A percentile compares a stretch with the other conserved stretches of the same genome.
These are phyloP conservation scores for Myrmophylax atrothorax DNA, from an alignment of 2,113 vertebrate genomes.

Conservation along the genomic window DNA sequence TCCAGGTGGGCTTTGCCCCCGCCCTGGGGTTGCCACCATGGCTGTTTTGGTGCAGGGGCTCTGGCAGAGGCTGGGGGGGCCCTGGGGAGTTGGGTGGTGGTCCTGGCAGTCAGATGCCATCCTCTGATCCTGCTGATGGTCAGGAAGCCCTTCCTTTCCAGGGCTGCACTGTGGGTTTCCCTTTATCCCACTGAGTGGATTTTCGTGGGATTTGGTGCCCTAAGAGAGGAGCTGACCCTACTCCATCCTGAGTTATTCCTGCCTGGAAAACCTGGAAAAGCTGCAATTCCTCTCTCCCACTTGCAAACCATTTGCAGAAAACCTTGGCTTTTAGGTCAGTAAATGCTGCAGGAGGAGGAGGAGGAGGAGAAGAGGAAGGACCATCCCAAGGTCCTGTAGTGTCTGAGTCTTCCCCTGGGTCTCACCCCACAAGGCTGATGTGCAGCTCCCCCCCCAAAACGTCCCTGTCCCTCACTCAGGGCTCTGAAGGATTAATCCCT, in stretches of 20 bases:
- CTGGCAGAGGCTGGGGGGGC: not conserved
- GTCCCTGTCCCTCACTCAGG: fast-evolving
- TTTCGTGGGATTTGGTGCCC: not conserved
- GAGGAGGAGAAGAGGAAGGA: not conserved
- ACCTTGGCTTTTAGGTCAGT: not conserved
- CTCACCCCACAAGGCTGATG: not conserved
- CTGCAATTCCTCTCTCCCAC: not conserved
- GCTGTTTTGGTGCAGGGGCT: not conserved
- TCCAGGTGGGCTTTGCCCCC: not conserved
- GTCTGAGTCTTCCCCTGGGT: not conserved
- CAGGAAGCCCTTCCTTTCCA: not conserved
- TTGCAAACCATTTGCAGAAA: not conserved
- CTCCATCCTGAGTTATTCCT: not conserved
- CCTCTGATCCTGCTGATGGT: not conserved
- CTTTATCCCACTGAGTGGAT: not conserved
- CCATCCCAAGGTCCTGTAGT: not conserved
- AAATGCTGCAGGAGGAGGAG: not conserved
- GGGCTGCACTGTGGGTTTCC: not conserved
- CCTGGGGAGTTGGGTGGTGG: not conserved
- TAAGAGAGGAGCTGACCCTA: not conserved
- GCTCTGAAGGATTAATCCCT: fast-evolving
- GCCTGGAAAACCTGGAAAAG: fast-evolving
- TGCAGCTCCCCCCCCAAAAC: not conserved
- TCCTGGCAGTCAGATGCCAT: not conserved
- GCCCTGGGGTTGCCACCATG: not conserved